A percentile compares a stretch with the other conserved stretches of the same genome.
phyloP scores from a whole-genome alignment of 2,797 vertebrate genomes.

The Lemur catta region DNA sequence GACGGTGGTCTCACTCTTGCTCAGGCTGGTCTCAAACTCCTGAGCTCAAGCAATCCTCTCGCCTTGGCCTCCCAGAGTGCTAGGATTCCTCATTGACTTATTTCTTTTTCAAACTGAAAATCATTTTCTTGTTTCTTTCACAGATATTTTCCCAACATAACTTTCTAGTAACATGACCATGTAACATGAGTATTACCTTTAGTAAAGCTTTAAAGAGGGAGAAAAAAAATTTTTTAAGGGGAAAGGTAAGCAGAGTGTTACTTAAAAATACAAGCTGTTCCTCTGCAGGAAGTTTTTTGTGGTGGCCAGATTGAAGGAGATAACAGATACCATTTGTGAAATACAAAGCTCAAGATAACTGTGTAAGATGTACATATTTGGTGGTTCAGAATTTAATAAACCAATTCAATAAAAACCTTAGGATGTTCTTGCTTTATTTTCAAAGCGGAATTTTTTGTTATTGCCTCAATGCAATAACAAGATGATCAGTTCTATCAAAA shows the following conservation, averaged over 20 bases:
- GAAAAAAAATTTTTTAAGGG: conserved; percentile 22
- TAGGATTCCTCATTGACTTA: background rate
- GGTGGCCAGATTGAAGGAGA: conserved; percentile 54
- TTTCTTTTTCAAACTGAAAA: conserved; percentile 52
- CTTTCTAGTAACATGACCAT: conserved; percentile 54
- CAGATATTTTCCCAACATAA: conserved; percentile 30
- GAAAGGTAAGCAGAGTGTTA: conserved; percentile 37
- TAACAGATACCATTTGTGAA: conserved; percentile 53
- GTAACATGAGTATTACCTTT: conserved; percentile 40
- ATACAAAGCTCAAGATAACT: conserved; percentile 22
- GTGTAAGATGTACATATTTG: background rate
- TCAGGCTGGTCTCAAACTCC: too few relatives aligned
- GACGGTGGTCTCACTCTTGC: too few relatives aligned
- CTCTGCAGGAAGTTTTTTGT: conserved; percentile 59
- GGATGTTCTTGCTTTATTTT: conserved; percentile 3
- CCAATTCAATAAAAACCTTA: background rate
- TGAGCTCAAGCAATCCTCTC: too few relatives aligned
- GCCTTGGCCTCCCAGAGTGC: too few relatives aligned
- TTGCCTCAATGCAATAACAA: background rate
- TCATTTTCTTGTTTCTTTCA: conserved; percentile 42
- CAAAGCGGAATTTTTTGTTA: background rate
- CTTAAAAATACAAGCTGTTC: conserved; percentile 48
- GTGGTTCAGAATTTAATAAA: conserved; percentile 16
- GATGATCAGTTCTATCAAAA: conserved; percentile 10
- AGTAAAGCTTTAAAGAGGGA: conserved; percentile 42